phyloP scores from a whole-genome alignment of 1,140 invertebrate species.

The Sminthurinus signatus region DNA sequence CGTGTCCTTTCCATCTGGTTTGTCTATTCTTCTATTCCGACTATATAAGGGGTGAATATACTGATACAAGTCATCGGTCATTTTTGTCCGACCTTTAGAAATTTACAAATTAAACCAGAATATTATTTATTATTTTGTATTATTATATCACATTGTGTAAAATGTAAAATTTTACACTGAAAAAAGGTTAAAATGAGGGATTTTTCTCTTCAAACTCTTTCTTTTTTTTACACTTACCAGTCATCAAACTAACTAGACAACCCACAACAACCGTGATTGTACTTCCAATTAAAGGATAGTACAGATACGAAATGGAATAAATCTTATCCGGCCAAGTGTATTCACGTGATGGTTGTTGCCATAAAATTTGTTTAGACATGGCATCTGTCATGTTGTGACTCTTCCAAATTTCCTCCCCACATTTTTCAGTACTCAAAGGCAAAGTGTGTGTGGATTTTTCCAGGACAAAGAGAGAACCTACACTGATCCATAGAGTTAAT shows the following conservation, averaged over 20 bases:
- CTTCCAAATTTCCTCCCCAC: slow-evolving; percentile 19
- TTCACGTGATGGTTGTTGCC: not conserved
- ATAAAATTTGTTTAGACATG: not conserved
- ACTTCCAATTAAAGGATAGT: slow-evolving; percentile 34
- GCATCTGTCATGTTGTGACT: slow-evolving; percentile 20
- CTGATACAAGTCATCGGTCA: slow-evolving; percentile 21
- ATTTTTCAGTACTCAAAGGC: slow-evolving; percentile 28
- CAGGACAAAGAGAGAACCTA: slow-evolving; percentile 24
- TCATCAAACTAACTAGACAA: slow-evolving; percentile 24
- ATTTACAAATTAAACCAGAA: too few relatives aligned
- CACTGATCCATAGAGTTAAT: slow-evolving; percentile 34
- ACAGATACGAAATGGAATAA: slow-evolving; percentile 32
- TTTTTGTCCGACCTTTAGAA: slow-evolving; percentile 4
- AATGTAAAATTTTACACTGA: too few relatives aligned
- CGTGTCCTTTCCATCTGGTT: too few relatives aligned
- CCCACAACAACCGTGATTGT: slow-evolving; percentile 26
- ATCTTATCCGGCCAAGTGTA: slow-evolving; percentile 40
- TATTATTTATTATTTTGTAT: too few relatives aligned
- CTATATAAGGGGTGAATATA: slow-evolving; percentile 25
- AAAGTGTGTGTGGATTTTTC: slow-evolving; percentile 22
- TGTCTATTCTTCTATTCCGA: too few relatives aligned
- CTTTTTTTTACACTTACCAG: too few relatives aligned
- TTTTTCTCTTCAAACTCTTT: too few relatives aligned
- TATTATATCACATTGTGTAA: too few relatives aligned
- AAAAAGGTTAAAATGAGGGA: too few relatives aligned